phyloP scores from a whole-genome alignment of 2,888 invertebrate genomes.

The Notodromas monacha region DNA sequence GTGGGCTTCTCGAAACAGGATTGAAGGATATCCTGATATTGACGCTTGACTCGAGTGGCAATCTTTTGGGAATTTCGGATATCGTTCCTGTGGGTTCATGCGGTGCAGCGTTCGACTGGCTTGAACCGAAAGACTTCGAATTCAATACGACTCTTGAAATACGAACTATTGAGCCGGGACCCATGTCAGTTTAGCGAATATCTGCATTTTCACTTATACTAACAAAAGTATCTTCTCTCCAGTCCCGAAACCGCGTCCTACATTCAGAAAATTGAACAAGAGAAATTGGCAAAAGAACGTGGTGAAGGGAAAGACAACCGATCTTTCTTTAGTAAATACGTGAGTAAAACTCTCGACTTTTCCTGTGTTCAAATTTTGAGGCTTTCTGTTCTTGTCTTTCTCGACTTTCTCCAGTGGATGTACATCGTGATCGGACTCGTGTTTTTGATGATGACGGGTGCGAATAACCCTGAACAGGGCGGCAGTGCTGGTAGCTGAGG shows the following conservation, averaged over 20 bases:
- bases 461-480: no score
- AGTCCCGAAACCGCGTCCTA: conserved; percentile 83
- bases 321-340: conserved; percentile 88
- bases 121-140: background rate
- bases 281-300: conserved; percentile 54
- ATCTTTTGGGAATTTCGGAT: conserved; percentile 24
- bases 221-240: conserved; percentile 10
- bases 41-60: conserved; percentile 42
- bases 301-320: conserved; percentile 66
- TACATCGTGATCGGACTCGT: no score
- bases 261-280: conserved; percentile 65
- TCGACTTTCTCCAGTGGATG: no score
- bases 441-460: no score
- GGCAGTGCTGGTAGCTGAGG: no score
- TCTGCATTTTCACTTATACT: conserved; percentile 14
- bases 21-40: conserved; percentile 42
- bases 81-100: background rate
- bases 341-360: no score
- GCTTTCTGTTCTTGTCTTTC: no score
- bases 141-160: conserved; percentile 46
- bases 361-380: no score
- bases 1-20: conserved; percentile 35
- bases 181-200: conserved; percentile 29
- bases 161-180: conserved; percentile 44
- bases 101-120: no score